Percentiles rank a stretch among this genome's conserved stretches.
These are phyloP conservation scores for Drosophila varians DNA, from an alignment of 1,140 invertebrate genomes.

Conservation along the genomic window DNA sequence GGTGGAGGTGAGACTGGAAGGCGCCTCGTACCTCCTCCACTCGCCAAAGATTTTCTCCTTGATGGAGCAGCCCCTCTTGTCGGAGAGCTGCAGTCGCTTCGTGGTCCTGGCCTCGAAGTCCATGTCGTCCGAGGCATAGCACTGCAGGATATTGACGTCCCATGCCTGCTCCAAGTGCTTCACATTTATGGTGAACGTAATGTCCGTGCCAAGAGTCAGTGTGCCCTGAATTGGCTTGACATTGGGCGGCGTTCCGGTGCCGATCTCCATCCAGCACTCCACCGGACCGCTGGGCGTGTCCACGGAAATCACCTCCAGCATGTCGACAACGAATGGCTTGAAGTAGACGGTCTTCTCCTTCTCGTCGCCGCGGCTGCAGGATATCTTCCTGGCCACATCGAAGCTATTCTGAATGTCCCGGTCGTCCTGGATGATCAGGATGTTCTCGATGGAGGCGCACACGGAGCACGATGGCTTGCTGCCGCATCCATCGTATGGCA, in stretches of 20 bases:
- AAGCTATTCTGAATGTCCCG: constrained; percentile 87
- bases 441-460: constrained; percentile 86
- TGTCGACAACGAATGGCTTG: constrained; percentile 89
- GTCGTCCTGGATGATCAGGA: constrained; percentile 88
- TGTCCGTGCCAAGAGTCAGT: constrained; percentile 88
- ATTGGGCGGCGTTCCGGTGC: constrained; percentile 88
- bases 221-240: constrained; percentile 83
- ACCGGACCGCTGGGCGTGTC: constrained; percentile 86
- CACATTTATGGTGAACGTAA: constrained; percentile 89
- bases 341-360: constrained; percentile 87
- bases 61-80: constrained; percentile 87
- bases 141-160: constrained; percentile 89
- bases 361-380: constrained; percentile 85
- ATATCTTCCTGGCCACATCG: constrained; percentile 86
- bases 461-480: constrained; percentile 86
- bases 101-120: constrained; percentile 86
- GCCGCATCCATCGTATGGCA: constrained; percentile 87
- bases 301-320: constrained; percentile 88
- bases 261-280: constrained; percentile 92
- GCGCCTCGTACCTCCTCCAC: constrained; percentile 87
- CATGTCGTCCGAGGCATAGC: constrained; percentile 89
- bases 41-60: constrained; percentile 88
- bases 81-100: constrained; percentile 87
- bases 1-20: constrained; percentile 86
- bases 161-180: constrained; percentile 87